Evolutionary conservation across 2,888 invertebrate genomes (phyloP).

Genomic region (Schrankia costaestrigalis): DNA sequence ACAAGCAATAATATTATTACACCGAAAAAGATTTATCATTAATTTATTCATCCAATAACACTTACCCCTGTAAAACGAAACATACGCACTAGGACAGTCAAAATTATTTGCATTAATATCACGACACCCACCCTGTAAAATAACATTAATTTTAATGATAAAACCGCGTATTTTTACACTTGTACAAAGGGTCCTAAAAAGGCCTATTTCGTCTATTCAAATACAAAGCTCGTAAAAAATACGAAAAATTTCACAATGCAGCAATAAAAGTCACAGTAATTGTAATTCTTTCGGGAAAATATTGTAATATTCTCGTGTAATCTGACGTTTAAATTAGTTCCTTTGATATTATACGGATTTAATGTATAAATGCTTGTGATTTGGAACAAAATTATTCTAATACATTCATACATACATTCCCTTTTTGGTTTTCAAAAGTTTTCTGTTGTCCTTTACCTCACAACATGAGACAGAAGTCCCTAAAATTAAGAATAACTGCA

Average conservation of each 20-base stretch:
- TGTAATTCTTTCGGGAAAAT: constrained; percentile 58
- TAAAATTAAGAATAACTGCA: too few relatives aligned
- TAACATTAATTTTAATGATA: constrained; percentile 76
- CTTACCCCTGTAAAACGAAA: too few relatives aligned
- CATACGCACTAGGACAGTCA: background rate
- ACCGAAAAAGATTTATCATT: too few relatives aligned
- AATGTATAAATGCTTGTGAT: too few relatives aligned
- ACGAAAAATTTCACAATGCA: constrained; percentile 53
- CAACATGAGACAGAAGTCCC: too few relatives aligned
- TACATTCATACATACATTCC: too few relatives aligned
- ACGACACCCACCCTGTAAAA: constrained; percentile 39
- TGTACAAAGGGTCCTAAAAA: constrained; percentile 44
- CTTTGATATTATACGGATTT: too few relatives aligned
- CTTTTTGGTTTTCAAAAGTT: too few relatives aligned
- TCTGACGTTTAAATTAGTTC: constrained; percentile 60
- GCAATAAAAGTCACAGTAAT: constrained; percentile 61
- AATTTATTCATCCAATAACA: too few relatives aligned
- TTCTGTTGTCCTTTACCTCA: too few relatives aligned
- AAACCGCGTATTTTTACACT: constrained; percentile 56
- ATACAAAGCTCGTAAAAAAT: constrained; percentile 60
- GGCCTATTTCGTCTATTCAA: constrained; percentile 62
- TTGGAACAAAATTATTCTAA: too few relatives aligned
- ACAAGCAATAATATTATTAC: too few relatives aligned
- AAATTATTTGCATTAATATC: constrained; percentile 10
- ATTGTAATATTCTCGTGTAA: constrained; percentile 58